A percentile compares a stretch with the other conserved stretches of the same genome.
Evolutionary conservation across 2,113 vertebrate genomes (phyloP).

Genomic region (Sigmodon hispidus): DNA sequence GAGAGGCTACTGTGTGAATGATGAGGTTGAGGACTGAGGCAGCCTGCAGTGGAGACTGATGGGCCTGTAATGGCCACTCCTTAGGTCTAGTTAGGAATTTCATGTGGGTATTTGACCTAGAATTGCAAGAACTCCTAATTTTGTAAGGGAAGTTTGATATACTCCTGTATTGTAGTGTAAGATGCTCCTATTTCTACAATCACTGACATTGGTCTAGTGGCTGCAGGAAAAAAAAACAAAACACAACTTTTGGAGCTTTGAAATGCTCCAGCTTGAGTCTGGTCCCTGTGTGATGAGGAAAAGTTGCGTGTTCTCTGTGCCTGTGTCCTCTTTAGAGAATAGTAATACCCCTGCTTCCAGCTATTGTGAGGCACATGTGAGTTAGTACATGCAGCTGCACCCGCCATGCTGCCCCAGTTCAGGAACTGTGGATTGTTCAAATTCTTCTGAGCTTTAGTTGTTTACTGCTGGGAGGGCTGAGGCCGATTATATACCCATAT

Average conservation of each 20-base stretch:
- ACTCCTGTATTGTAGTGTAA: not conserved
- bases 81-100: not conserved
- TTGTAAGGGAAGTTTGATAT: conserved; percentile 33
- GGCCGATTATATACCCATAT: not conserved
- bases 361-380: not conserved
- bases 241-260: not conserved
- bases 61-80: not conserved
- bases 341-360: not conserved
- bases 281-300: not conserved
- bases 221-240: not conserved
- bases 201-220: not conserved
- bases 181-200: not conserved
- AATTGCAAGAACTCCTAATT: not conserved
- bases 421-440: not conserved
- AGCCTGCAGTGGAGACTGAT: not conserved
- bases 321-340: not conserved
- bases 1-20: accelerated
- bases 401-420: accelerated
- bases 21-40: not conserved
- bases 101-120: not conserved
- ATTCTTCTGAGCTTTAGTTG: not conserved
- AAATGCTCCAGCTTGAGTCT: not conserved
- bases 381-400: not conserved
- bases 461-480: not conserved
- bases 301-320: not conserved